Conservation (phyloP, 2,888 invertebrate species). For the Rhagonycha fulva region DNA sequence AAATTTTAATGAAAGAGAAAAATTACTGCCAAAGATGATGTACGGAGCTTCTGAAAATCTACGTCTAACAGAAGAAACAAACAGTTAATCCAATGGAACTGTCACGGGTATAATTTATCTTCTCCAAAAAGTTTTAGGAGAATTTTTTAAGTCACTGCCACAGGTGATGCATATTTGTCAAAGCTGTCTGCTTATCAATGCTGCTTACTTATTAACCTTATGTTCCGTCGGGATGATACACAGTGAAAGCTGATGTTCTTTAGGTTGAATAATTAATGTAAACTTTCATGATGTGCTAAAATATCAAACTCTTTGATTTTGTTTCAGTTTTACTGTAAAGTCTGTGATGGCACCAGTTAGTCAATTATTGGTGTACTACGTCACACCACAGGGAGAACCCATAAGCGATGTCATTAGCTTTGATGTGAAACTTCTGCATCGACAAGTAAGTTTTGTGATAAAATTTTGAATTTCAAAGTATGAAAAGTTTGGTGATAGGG, state of each 20-base stretch:
- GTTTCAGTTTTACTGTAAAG: constrained; percentile 65
- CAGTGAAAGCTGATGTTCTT: not conserved
- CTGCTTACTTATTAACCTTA: not conserved
- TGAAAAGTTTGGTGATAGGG: not conserved
- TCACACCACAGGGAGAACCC: constrained; percentile 67
- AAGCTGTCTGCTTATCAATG: not conserved
- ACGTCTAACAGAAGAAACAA: not conserved
- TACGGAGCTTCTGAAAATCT: not conserved
- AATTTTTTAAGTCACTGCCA: not conserved
- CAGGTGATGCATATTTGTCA: not conserved
- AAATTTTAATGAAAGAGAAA: not conserved
- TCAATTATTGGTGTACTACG: constrained; percentile 69
- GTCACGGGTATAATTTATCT: not conserved
- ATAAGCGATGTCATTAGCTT: constrained; percentile 70
- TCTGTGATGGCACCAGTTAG: constrained; percentile 72
- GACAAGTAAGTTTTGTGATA: constrained; percentile 59
- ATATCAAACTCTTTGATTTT: constrained; percentile 5
- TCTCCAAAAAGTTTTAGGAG: not conserved
- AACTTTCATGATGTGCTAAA: not conserved
- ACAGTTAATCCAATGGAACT: not conserved
- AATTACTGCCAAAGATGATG: not conserved
- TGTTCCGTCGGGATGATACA: too few relatives aligned
- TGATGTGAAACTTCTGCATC: constrained; percentile 65
- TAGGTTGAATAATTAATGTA: not conserved
- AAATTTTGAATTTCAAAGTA: not conserved